Evolutionary conservation across 2,888 invertebrate genomes (phyloP), one percentile per base, ranked within the genome.

Genomic region (Portevinia maculata): DNA sequence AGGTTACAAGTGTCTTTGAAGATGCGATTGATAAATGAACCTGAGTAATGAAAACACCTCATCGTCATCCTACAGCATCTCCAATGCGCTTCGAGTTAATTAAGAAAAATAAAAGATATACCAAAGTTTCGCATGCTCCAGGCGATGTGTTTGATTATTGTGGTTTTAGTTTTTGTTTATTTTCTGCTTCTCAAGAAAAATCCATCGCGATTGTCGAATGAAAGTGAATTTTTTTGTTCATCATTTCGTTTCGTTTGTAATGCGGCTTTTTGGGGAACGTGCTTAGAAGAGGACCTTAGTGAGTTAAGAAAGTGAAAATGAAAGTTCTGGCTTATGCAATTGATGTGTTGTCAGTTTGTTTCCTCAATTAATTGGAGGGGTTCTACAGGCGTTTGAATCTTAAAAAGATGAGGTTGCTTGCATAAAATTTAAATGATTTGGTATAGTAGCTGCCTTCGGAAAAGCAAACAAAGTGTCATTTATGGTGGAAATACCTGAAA

Each of bases 281-380:
- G 52, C 50, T 71, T 64, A 73, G 79, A 79, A 79, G n/a, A n/a
- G 60, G 48, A 46, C 32, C 79, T 67, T 59, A 24, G 4, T 53
- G 48, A 41, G 60, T 79, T 74, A 62, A 69, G 74, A 79, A 79
- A 79, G 79, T 79, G 79, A 79, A 79, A 79, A 79, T 57, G 74
- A 79, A 79, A 79, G 79, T 79, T 74, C 74, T 74, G 53, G 28
- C 28, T 79, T 74, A 69, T 50, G 62, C 24, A 74, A 62, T 65
- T 55, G 32, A 28, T 65, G 24, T 50, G 37, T 7, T 8, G 30
- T 55, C 4, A 24, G 32, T 62, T 30, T 19, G 19, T 44, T 11
- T 19, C 9, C 11, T 44, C 44, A 8, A 19, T 17, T 50, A 19
- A 37, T 30, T 57, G 34, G 32, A 13, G 11, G 39, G 52, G 48